These are phyloP conservation scores for Myanophis thanlyinensis DNA, from an alignment of 2,113 vertebrate species.

Conservation along the genomic window DNA sequence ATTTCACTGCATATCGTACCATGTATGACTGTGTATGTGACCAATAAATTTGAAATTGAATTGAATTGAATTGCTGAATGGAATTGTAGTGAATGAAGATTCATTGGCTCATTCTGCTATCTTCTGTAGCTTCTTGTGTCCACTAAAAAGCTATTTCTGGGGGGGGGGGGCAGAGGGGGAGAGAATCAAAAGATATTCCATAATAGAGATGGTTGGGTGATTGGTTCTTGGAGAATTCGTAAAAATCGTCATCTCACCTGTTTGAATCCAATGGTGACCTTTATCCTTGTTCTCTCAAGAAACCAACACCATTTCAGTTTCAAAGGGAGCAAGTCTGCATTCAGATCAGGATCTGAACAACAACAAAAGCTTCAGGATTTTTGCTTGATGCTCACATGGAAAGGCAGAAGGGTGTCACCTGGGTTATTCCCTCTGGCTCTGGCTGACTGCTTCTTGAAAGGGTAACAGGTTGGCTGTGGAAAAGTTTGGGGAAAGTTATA, in stretches of 20 bases:
- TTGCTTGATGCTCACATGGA: background rate
- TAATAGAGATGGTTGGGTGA: background rate
- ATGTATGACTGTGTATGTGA: too few species aligned
- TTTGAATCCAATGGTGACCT: background rate
- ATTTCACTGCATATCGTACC: too few species aligned
- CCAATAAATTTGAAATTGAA: too few species aligned
- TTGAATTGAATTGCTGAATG: too few species aligned
- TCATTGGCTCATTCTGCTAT: background rate
- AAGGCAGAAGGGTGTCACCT: background rate
- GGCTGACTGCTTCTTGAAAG: background rate
- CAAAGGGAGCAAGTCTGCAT: background rate
- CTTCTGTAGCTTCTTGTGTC: background rate
- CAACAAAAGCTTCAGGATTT: background rate
- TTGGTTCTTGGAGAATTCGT: background rate
- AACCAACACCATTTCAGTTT: background rate
- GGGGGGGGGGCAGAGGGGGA: background rate
- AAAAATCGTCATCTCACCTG: background rate
- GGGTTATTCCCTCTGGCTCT: background rate
- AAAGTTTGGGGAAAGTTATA: background rate
- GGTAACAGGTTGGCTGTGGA: background rate
- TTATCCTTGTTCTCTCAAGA: background rate
- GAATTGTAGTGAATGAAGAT: background rate
- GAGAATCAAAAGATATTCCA: background rate
- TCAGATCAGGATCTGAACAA: background rate
- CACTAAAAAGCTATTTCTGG: background rate